Evolutionary conservation across 2,888 invertebrate species (phyloP).

Genomic region (Megaustenia siamemsis): DNA sequence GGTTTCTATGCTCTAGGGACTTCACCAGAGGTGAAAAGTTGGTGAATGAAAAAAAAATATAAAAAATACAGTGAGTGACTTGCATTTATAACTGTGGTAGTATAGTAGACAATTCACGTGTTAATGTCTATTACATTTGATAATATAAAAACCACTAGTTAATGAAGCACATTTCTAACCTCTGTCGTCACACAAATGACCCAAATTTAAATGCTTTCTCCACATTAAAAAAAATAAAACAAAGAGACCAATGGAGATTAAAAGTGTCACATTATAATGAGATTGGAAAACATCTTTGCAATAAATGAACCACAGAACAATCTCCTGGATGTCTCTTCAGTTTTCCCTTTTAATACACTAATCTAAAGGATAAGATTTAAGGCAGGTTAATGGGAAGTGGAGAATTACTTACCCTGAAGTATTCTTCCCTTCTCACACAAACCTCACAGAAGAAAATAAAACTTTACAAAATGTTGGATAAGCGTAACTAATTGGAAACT

Average conservation of each 20-base stretch:
- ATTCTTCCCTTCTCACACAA: no score
- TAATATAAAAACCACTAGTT: not conserved
- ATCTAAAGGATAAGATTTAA: no score
- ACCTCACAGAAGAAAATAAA: not conserved
- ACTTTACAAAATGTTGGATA: not conserved
- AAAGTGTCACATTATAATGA: conserved; percentile 25
- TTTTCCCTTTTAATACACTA: not conserved
- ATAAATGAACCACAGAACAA: conserved; percentile 37
- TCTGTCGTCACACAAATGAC: not conserved
- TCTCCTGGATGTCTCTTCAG: conserved; percentile 37
- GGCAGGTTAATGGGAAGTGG: no score
- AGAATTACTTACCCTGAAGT: no score
- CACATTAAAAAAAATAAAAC: not conserved
- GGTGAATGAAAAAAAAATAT: no score
- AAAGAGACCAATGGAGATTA: no score
- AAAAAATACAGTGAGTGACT: not conserved
- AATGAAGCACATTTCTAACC: not conserved
- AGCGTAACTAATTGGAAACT: not conserved
- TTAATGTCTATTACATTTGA: no score
- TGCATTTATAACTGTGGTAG: no score
- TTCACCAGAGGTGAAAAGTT: no score
- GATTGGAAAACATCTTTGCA: conserved; percentile 41
- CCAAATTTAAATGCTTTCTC: conserved; percentile 4
- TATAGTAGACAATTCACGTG: no score
- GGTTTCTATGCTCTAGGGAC: no score